phyloP scores from a whole-genome alignment of 2,888 invertebrate genomes.

The Cecidostiba fungosa region DNA sequence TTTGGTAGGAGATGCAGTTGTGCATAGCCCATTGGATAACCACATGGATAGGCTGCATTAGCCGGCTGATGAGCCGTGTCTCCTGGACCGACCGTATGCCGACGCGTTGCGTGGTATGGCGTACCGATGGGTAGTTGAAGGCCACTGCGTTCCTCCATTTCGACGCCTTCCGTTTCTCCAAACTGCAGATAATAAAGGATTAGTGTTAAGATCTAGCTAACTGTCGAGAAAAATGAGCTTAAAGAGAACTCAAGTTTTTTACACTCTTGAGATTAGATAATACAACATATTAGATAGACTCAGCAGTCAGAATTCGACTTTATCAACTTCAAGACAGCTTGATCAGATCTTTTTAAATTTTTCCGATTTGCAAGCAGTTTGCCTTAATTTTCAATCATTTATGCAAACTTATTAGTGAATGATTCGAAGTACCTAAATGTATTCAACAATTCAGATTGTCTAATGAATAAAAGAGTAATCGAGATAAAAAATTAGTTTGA shows the following conservation, averaged over 20 bases:
- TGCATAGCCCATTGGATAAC: conserved; percentile 73
- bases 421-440: background rate
- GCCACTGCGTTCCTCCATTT: conserved; percentile 77
- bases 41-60: conserved; percentile 75
- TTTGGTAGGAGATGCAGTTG: conserved; percentile 72
- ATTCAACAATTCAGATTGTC: background rate
- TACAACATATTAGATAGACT: background rate
- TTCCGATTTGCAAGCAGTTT: background rate
- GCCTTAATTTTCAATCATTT: background rate
- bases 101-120: conserved; percentile 85
- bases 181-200: conserved; percentile 75
- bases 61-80: conserved; percentile 90
- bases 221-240: conserved; percentile 2
- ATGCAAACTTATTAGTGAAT: too few species aligned
- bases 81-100: conserved; percentile 97
- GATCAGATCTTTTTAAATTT: background rate
- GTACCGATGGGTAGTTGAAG: conserved; percentile 76
- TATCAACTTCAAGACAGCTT: background rate
- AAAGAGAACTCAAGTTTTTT: background rate
- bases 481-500: background rate
- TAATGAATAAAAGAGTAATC: background rate
- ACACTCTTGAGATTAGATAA: background rate
- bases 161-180: conserved; percentile 80
- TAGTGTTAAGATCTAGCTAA: background rate
- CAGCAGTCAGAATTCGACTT: background rate